phyloP scores from a whole-genome alignment of 2,888 invertebrate species.

The Phlogophora meticulosa region DNA sequence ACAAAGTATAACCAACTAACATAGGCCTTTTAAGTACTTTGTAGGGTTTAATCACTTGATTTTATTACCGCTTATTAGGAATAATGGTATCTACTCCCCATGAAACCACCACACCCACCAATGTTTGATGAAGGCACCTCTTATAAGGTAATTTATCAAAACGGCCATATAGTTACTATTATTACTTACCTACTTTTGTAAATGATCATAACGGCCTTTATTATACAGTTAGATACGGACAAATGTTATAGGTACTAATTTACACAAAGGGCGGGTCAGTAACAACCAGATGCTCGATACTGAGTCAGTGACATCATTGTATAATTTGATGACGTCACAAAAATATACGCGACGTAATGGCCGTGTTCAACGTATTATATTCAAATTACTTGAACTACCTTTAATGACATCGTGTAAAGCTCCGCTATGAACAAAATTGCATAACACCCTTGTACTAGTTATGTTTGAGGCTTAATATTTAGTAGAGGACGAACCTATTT shows the following conservation, averaged over 20 bases:
- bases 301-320: slow-evolving; percentile 14
- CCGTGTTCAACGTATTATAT: background rate
- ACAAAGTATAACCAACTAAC: background rate
- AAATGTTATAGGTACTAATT: slow-evolving; percentile 12
- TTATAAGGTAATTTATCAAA: background rate
- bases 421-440: background rate
- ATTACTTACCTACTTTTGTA: background rate
- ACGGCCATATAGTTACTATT: no score
- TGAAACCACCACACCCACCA: background rate
- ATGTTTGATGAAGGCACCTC: background rate
- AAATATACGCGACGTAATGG: background rate
- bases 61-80: background rate
- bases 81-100: background rate
- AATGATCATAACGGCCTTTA: background rate
- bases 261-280: slow-evolving; percentile 4
- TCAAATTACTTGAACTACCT: background rate
- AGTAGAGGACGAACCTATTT: background rate
- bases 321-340: slow-evolving; percentile 12
- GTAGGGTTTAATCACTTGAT: slow-evolving; percentile 1
- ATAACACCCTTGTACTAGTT: no score
- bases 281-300: slow-evolving; percentile 1
- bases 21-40: background rate
- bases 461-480: background rate
- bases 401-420: background rate
- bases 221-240: slow-evolving; percentile 10